Base-by-base conservation (phyloP, 2,113 vertebrate species). In the Antigone vipio region DNA sequence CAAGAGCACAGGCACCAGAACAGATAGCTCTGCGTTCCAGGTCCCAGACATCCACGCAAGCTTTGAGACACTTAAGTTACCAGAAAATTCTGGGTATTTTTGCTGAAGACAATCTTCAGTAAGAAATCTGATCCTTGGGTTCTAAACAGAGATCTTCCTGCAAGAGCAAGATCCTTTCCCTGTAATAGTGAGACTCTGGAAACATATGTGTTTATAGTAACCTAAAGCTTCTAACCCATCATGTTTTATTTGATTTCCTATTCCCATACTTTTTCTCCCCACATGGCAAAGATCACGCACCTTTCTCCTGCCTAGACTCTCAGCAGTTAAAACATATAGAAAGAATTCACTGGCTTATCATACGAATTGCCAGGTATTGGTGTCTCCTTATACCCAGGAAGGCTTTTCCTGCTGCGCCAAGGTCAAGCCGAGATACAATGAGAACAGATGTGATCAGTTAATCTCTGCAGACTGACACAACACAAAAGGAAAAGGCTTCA, bases 1-100 rank as follows among this genome's bases (percentile, higher is more conserved):
- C 0, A 0, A 40, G 8, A 63, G 19, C 38, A 45, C 16, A 69
- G 26, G 20, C 1, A 0, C 13, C 17, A 44, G 9, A 30, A 60
- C 34, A 59, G 34, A 32, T 2, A 22, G 30, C 6, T 40, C 49
- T 22, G 18, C n/a, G 22, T 34, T 69, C 26, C 78, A 89, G 35
- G 53, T 30, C 47, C 23, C 50, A 53, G n/a, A 66, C 19, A 58
- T 20, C 40, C n/a, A 47, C 9, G 5, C 8, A 53, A 15, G 10
- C 77, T 77, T n/a, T 55, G 35, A 82, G 62, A 52, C 11, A 53
- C 27, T 73, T 27, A 35, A 29, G 13, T 55, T 59, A 45, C 1
- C 24, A 40, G 27, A 53, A 34, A 32, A 83, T 47, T 47, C 32
- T 34, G 13, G 34, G 9, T 30, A 35, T 35, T 75, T 71, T 59